Percentiles rank a stretch among this genome's conserved stretches.
Conservation (phyloP, 2,888 invertebrate species). For the Trissonchulus latispiculum region DNA sequence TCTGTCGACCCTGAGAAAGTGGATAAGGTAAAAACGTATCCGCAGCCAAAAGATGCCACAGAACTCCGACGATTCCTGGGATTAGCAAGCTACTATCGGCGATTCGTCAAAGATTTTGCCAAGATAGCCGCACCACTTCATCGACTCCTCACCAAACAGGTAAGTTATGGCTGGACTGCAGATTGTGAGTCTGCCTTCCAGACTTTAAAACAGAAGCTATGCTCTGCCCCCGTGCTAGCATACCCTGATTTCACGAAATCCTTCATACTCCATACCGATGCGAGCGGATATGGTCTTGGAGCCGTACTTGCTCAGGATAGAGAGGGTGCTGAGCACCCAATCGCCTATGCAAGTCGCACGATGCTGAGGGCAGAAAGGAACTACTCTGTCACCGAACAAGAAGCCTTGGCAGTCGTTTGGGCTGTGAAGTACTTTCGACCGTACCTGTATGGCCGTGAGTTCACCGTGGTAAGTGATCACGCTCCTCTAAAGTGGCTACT, state of each 20-base stretch:
- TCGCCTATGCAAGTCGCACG: constrained; percentile 9
- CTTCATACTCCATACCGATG: constrained; percentile 16
- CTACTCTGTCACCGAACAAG: constrained; percentile 11
- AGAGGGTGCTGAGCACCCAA: not conserved
- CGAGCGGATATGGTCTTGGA: constrained; percentile 8
- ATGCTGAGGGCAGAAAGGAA: constrained; percentile 12
- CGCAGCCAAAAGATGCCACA: not conserved
- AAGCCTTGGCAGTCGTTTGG: constrained; percentile 14
- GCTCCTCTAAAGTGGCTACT: constrained; percentile 11
- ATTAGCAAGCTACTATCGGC: not conserved
- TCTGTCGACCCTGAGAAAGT: not conserved
- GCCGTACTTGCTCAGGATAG: constrained; percentile 5
- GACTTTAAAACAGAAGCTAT: not conserved
- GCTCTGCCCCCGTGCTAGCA: not conserved
- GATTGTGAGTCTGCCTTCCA: constrained; percentile 1
- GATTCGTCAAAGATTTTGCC: constrained; percentile 6
- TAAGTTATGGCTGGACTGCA: not conserved
- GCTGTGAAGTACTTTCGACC: constrained; percentile 6
- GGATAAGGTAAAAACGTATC: not conserved
- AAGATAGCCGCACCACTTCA: not conserved
- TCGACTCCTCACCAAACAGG: not conserved
- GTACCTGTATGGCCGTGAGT: constrained; percentile 11
- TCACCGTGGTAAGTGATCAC: constrained; percentile 11
- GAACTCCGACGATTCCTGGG: not conserved
- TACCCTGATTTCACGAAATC: constrained; percentile 3